These are phyloP conservation scores for chimpanzee (Pan troglodytes) DNA, from an alignment of 2,113 vertebrate species.

Conservation along the genomic window NHGRI_mPanTro3-v2.1_pri NC_086015.1:48008001-48008500, in stretches of 20 bases:
- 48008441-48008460: neutral
- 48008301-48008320: accelerated
- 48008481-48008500: neutral
- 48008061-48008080: neutral
- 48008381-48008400: accelerated
- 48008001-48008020: accelerated
- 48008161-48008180: neutral
- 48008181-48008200: neutral
- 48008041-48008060: neutral
- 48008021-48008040: neutral
- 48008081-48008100: neutral
- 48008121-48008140: neutral
- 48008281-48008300: neutral
- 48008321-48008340: neutral
- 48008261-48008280: neutral
- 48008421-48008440: neutral
- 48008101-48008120: neutral
- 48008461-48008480: neutral
- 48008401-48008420: neutral
- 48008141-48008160: neutral
- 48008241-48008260: neutral
- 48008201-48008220: no score
- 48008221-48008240: neutral
- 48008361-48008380: neutral
- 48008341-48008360: neutral